Percentiles rank a stretch among this genome's conserved stretches.
Conservation (phyloP, 2,113 vertebrate species). For the Pogonocichla stellata region DNA sequence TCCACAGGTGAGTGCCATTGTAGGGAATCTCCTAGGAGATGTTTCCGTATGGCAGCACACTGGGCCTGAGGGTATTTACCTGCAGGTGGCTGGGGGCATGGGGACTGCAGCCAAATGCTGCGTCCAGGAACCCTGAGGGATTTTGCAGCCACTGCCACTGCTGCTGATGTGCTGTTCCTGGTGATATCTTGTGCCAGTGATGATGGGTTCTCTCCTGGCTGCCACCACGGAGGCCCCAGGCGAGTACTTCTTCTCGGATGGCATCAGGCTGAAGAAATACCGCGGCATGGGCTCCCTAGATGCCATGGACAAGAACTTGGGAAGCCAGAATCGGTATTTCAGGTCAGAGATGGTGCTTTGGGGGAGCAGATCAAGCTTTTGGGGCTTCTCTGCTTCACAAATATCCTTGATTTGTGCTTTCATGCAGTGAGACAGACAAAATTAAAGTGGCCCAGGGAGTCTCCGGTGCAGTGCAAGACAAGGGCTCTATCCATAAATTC, state of each 20-base stretch:
- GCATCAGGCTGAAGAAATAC: constrained; percentile 95
- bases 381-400: background rate
- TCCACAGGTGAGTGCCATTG: constrained; percentile 83
- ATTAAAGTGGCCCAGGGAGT: constrained; percentile 98
- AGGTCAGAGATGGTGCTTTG: constrained; percentile 75
- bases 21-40: background rate
- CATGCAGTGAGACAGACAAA: constrained; percentile 91
- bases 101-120: background rate
- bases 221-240: constrained; percentile 95
- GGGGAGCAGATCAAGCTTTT: background rate
- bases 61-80: fast-evolving
- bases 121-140: background rate
- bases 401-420: background rate
- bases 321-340: constrained; percentile 96
- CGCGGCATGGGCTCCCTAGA: constrained; percentile 97
- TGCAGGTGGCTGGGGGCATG: too few species aligned
- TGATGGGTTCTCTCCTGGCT: constrained; percentile 98
- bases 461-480: constrained; percentile 95
- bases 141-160: background rate
- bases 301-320: constrained; percentile 98
- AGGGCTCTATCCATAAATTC: constrained; percentile 98
- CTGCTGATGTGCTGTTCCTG: background rate
- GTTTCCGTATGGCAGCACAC: fast-evolving
- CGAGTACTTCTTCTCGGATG: constrained; percentile 98
- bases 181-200: constrained; percentile 75